phyloP scores from a whole-genome alignment of 2,113 vertebrate genomes.

The Raja brachyura region DNA sequence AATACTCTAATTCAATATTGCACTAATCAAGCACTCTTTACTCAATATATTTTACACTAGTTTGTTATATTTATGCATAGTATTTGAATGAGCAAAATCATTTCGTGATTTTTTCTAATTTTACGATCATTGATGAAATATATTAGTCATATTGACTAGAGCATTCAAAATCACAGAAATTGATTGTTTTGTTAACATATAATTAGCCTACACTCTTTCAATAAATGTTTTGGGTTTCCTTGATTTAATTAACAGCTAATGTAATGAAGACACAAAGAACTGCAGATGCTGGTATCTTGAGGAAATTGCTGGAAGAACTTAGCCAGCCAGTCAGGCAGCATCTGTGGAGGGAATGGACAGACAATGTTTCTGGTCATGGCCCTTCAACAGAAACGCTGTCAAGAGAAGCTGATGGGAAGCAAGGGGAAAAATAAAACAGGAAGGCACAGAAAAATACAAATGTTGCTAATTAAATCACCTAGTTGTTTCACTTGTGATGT shows the following conservation, averaged over 20 bases:
- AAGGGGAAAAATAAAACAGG: too few species aligned
- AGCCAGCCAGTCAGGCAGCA: too few species aligned
- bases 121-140: neutral
- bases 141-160: neutral
- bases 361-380: too few species aligned
- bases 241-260: neutral
- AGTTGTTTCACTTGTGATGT: neutral
- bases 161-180: neutral
- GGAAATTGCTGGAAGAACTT: too few species aligned
- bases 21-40: neutral
- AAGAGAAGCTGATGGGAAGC: too few species aligned
- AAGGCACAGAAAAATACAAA: too few species aligned
- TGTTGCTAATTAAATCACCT: neutral
- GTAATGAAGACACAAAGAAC: neutral
- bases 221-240: neutral
- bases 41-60: neutral
- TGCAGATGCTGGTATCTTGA: too few species aligned
- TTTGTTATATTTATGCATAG: neutral
- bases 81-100: neutral
- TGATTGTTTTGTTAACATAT: neutral
- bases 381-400: too few species aligned
- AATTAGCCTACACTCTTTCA: neutral
- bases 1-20: neutral
- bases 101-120: neutral
- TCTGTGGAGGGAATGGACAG: too few species aligned